These are phyloP conservation scores for Sigmodon hispidus DNA, from an alignment of 2,113 vertebrate genomes.

Conservation along the genomic window DNA sequence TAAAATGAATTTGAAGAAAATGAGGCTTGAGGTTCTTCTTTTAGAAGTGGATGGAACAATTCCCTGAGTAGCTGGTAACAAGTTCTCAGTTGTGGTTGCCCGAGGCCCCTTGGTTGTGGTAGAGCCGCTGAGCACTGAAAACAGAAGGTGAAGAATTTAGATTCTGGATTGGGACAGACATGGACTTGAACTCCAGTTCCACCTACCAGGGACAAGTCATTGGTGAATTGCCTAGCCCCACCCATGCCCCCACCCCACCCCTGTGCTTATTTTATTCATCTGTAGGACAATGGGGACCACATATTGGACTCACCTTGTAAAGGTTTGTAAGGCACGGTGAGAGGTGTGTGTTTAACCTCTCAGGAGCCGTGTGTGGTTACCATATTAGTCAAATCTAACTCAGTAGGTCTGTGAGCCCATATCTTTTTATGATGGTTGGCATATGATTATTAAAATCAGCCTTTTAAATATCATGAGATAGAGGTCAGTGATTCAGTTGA, in stretches of 20 bases:
- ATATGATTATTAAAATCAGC: background rate
- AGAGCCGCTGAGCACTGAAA: background rate
- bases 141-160: conserved; percentile 4
- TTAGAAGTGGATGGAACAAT: background rate
- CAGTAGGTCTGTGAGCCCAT: background rate
- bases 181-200: background rate
- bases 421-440: background rate
- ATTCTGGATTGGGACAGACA: background rate
- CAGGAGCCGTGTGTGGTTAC: background rate
- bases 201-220: background rate
- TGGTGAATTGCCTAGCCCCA: background rate
- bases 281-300: background rate
- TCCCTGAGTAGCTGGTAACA: background rate
- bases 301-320: background rate
- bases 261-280: conserved; percentile 5
- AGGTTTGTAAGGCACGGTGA: background rate
- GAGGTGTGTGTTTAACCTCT: background rate
- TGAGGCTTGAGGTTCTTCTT: background rate
- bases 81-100: background rate
- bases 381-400: background rate
- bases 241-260: too few species aligned
- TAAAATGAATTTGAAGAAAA: background rate
- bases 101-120: background rate
- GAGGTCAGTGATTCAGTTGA: conserved; percentile 27
- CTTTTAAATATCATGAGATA: conserved; percentile 46